phyloP scores from a whole-genome alignment of 1,140 invertebrate genomes.

The Drosophila bipectinata region DNA sequence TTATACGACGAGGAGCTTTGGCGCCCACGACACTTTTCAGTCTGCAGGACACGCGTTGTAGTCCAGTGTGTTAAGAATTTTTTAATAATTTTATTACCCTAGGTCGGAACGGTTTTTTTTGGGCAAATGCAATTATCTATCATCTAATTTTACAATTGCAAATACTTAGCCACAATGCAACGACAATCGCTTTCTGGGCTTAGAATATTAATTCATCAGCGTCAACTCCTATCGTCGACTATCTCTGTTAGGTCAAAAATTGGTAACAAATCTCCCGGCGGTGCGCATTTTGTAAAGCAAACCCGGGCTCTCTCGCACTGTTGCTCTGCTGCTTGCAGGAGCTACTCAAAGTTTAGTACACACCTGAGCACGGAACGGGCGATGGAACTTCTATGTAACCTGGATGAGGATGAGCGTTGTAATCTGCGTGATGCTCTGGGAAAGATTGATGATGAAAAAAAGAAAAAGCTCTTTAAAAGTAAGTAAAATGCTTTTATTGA shows the following conservation, averaged over 20 bases:
- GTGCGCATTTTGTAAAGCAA: not conserved
- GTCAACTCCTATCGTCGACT: not conserved
- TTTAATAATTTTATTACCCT: not conserved
- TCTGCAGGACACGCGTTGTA: not conserved
- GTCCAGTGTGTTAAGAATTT: not conserved
- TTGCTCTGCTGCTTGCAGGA: slow-evolving; percentile 4
- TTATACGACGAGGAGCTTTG: not conserved
- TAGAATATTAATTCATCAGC: slow-evolving; percentile 35
- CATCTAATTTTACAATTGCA: not conserved
- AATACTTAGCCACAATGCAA: slow-evolving; percentile 39
- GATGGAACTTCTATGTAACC: slow-evolving; percentile 64
- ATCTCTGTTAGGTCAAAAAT: not conserved
- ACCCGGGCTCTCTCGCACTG: slow-evolving; percentile 1
- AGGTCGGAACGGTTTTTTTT: not conserved
- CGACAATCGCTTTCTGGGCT: slow-evolving; percentile 28
- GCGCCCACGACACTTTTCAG: not conserved
- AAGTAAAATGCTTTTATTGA: slow-evolving; percentile 41
- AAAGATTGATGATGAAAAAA: slow-evolving; percentile 63
- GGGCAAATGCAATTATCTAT: not conserved
- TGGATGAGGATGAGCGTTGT: slow-evolving; percentile 62
- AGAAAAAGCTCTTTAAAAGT: slow-evolving; percentile 63
- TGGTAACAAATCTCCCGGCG: not conserved
- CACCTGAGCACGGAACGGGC: slow-evolving; percentile 58
- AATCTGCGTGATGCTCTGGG: slow-evolving; percentile 56
- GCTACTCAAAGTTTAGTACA: slow-evolving; percentile 62